Evolutionary conservation across 1,140 invertebrate genomes (phyloP).

Genomic region (Holotrichia oblita): DNA sequence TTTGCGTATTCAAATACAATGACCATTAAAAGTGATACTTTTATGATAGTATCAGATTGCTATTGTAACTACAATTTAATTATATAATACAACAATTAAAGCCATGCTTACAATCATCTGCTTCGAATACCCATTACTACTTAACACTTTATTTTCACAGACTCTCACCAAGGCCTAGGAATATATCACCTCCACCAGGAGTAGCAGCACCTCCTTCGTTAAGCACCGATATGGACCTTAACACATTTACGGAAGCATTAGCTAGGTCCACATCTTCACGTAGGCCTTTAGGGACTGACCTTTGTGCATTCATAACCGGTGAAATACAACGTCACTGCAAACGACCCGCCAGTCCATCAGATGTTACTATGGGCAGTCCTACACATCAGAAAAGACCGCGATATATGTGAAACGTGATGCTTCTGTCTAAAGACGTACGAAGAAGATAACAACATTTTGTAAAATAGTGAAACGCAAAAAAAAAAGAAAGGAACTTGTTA

Average conservation of each 20-base stretch:
- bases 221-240: conserved; percentile 68
- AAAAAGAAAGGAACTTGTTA: conserved; percentile 19
- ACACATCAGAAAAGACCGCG: conserved; percentile 64
- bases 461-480: conserved; percentile 8
- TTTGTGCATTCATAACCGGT: conserved; percentile 80
- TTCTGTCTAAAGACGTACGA: not conserved
- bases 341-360: conserved; percentile 69
- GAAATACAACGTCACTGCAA: conserved; percentile 81
- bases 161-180: conserved; percentile 66
- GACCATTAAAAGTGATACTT: no score
- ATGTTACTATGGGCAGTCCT: conserved; percentile 66
- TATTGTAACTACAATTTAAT: no score
- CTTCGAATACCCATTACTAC: no score
- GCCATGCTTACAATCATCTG: no score
- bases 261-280: conserved; percentile 67
- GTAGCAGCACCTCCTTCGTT: conserved; percentile 60
- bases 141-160: conserved; percentile 47
- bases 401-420: no score
- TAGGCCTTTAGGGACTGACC: conserved; percentile 66
- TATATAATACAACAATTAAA: no score
- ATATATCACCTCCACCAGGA: conserved; percentile 64
- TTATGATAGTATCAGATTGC: no score
- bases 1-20: no score
- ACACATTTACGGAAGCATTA: conserved; percentile 81
- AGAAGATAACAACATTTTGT: conserved; percentile 19